phyloP scores from a whole-genome alignment of 2,888 invertebrate species.

The Petrophora chlorosata region DNA sequence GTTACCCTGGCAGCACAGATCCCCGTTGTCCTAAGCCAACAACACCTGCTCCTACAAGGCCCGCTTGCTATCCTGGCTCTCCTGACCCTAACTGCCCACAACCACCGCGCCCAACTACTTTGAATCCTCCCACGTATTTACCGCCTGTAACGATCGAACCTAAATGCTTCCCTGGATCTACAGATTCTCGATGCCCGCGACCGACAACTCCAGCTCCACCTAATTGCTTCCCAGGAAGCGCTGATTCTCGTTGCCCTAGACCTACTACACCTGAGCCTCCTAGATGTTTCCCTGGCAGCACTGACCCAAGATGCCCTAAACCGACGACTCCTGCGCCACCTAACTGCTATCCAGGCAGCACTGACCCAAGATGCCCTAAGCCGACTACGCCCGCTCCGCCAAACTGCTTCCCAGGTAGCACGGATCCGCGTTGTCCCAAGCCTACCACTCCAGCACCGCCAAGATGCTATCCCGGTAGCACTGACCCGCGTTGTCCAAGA shows the following conservation, averaged over 20 bases:
- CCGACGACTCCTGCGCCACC: conserved; percentile 17
- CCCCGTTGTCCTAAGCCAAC: conserved; percentile 43
- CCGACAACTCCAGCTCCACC: conserved; percentile 35
- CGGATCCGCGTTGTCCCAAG: conserved; percentile 43
- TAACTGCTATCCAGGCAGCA: conserved; percentile 19
- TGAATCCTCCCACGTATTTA: too few relatives aligned
- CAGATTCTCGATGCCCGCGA: conserved; percentile 41
- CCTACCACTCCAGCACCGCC: conserved; percentile 34
- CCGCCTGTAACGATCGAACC: too few relatives aligned
- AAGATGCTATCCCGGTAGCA: conserved; percentile 27
- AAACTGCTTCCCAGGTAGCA: conserved; percentile 27
- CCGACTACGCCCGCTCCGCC: conserved; percentile 23
- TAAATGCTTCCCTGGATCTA: conserved; percentile 39
- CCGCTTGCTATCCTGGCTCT: conserved; percentile 56
- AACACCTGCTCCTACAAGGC: conserved; percentile 26
- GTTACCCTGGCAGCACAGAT: conserved; percentile 50
- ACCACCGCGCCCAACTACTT: too few relatives aligned
- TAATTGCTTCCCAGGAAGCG: conserved; percentile 54
- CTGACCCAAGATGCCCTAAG: conserved; percentile 22
- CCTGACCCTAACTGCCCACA: too few relatives aligned
- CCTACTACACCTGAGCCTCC: conserved; percentile 42
- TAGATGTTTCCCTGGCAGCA: conserved; percentile 38
- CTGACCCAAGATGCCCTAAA: conserved; percentile 35
- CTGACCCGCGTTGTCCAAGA: conserved; percentile 20
- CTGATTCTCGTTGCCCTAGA: conserved; percentile 39